phyloP scores from a whole-genome alignment of 2,113 vertebrate genomes.

The Mus musculus region DNA sequence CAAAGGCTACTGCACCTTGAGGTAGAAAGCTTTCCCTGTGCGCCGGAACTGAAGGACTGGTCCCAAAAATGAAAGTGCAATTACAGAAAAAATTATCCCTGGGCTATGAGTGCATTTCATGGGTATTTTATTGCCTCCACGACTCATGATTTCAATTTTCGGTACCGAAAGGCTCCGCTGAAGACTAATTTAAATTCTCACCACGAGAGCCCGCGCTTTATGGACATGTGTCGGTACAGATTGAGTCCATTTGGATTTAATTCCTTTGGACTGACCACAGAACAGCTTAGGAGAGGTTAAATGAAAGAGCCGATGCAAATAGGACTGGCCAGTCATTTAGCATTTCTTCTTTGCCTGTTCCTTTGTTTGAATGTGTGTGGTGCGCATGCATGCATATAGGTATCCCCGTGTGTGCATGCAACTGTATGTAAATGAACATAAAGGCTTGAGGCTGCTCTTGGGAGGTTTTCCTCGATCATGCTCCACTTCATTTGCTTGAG shows the following conservation, averaged over 20 bases:
- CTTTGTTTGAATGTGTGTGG: not conserved
- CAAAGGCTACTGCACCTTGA: not conserved
- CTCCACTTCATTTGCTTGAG: not conserved
- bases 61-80: conserved; percentile 60
- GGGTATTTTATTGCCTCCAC: conserved; percentile 83
- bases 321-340: not conserved
- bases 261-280: conserved; percentile 19
- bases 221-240: not conserved
- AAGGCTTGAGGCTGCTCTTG: not conserved
- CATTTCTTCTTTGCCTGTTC: not conserved
- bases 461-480: not conserved
- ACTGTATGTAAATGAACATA: too few species aligned
- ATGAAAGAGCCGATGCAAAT: not conserved
- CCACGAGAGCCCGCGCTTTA: conserved; percentile 11
- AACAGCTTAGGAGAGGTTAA: not conserved
- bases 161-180: conserved; percentile 62
- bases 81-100: conserved; percentile 75
- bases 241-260: not conserved
- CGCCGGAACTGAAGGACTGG: conserved; percentile 5
- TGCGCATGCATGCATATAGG: not conserved
- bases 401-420: too few species aligned
- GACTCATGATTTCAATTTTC: conserved; percentile 81
- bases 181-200: conserved; percentile 72
- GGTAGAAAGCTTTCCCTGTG: not conserved
- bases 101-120: conserved; percentile 66